Base-by-base conservation (phyloP, 2,797 vertebrate species). In the Denticeps clupeoides region DNA sequence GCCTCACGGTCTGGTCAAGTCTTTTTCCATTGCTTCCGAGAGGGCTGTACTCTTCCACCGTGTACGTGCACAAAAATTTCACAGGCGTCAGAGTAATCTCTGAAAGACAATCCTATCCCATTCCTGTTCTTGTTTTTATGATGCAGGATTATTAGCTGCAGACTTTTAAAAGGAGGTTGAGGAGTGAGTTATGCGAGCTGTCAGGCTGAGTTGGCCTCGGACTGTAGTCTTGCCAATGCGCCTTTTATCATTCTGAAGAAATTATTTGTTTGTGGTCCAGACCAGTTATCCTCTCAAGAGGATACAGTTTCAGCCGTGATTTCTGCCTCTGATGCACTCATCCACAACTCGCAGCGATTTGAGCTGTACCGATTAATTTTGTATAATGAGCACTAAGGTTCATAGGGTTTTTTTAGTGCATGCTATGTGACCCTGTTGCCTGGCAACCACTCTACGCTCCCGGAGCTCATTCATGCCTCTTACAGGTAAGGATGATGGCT, bases 241-340 rank as follows among this genome's bases (percentile, higher is more conserved):
- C 27, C 49, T 37, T 62, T 46, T 26, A 41, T 63, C 40, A 41
- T 51, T 26, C 40, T 31, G 24, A 48, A 29, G 49, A 49, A 32
- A 55, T 59, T 12, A 57, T 62, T 59, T 49, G 41, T 59, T 65
- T 54, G 49, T 8, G 15, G 18, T 37, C 33, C 33, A 35, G 33
- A 7, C 15, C 8, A 4, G 33, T 19, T 15, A 15, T 33, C 5
- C 15, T 3, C 7, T 31, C 31, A 32, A 15, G 15, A 3, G 6
- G 31, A 32, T 12, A 13, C 13, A 32, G n/a, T 12, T 13, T 32
- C 12, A 7, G 31, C 7, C 12, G 1, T 7, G 31, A 32, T 7
- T 31, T 11, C 6, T 5, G 32, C 31, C 31, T 15, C 12, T 12
- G 5, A 32, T 32, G 12, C n/a, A n/a, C n/a, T n/a, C n/a, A n/a